Conservation (phyloP, 2,888 invertebrate species). For the Formica aserva region DNA sequence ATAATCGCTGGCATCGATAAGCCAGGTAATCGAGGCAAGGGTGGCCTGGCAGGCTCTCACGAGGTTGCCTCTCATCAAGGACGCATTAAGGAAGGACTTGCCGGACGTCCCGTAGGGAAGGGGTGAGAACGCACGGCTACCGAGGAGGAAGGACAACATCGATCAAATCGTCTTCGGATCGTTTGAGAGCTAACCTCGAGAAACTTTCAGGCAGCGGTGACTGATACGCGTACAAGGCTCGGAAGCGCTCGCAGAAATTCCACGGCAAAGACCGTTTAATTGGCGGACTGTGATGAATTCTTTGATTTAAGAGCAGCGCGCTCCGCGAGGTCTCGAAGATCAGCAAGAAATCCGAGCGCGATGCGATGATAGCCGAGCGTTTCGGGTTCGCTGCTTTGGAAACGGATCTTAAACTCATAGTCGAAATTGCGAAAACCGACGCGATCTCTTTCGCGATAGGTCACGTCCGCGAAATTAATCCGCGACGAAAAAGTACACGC, state of each 20-base stretch:
- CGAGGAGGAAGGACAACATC: constrained; percentile 68
- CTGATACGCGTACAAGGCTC: constrained; percentile 23
- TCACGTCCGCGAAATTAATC: constrained; percentile 38
- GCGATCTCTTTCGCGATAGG: constrained; percentile 19
- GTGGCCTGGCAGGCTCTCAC: constrained; percentile 51
- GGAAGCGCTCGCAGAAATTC: constrained; percentile 21
- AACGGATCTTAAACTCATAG: background rate
- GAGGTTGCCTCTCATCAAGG: constrained; percentile 73
- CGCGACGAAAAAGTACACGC: constrained; percentile 19
- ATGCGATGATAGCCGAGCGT: constrained; percentile 12
- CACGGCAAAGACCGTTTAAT: constrained; percentile 45
- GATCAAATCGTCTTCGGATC: constrained; percentile 66
- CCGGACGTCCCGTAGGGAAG: constrained; percentile 72
- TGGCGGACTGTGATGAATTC: constrained; percentile 42
- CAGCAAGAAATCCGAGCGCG: constrained; percentile 2
- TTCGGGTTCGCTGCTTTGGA: constrained; percentile 10
- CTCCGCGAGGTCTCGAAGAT: constrained; percentile 17
- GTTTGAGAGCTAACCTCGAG: constrained; percentile 56
- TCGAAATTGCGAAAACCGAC: constrained; percentile 15
- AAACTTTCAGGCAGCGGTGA: constrained; percentile 45
- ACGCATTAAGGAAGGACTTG: constrained; percentile 72
- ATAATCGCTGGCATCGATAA: constrained; percentile 76
- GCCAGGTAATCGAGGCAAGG: constrained; percentile 65
- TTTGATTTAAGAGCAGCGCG: constrained; percentile 33
- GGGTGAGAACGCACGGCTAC: constrained; percentile 73